Conservation (phyloP, 2,797 vertebrate genomes). For the Poecilia velifera region DNA sequence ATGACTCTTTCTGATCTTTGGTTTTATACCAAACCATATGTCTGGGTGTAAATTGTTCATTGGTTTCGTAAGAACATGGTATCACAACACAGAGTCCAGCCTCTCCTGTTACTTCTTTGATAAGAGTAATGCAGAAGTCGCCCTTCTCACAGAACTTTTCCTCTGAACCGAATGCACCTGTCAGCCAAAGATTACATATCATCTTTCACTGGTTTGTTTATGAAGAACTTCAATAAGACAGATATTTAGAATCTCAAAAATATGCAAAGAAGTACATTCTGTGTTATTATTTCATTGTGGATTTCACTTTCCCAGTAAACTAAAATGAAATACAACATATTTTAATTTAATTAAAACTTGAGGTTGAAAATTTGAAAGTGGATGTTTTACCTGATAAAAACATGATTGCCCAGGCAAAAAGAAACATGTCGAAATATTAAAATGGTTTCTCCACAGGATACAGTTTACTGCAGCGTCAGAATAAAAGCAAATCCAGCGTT, state of each 20-base stretch:
- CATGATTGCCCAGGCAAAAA: slow-evolving; percentile 40
- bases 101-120: slow-evolving; percentile 28
- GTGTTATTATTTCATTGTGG: not conserved
- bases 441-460: not conserved
- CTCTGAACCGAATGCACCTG: not conserved
- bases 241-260: not conserved
- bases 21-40: slow-evolving; percentile 23
- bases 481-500: not conserved
- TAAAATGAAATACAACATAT: not conserved
- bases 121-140: slow-evolving; percentile 25
- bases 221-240: not conserved
- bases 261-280: not conserved
- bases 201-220: not conserved
- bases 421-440: slow-evolving; percentile 31
- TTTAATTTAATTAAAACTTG: not conserved
- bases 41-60: accelerated
- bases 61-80: slow-evolving; percentile 16
- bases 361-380: not conserved
- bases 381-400: slow-evolving; percentile 43
- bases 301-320: not conserved
- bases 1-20: accelerated
- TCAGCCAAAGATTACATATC: slow-evolving; percentile 1
- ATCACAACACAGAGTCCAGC: slow-evolving; percentile 56
- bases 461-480: not conserved
- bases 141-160: accelerated